Evolutionary conservation across 2,888 invertebrate species (phyloP).

Genomic region (Elysia crispata): DNA sequence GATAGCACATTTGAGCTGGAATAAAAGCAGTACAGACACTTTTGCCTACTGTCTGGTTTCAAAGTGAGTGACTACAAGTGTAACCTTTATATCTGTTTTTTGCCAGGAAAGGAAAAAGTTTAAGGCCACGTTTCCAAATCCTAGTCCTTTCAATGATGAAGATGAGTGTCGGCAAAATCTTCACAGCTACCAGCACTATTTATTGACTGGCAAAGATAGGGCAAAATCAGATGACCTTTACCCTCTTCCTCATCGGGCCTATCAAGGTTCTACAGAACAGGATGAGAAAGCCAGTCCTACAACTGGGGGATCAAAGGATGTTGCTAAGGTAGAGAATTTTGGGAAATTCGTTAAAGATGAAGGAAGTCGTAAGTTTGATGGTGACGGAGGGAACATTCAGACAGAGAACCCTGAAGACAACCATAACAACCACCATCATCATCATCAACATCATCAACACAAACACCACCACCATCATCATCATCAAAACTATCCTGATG

Average conservation of each 20-base stretch:
- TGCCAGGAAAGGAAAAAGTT: constrained; percentile 88
- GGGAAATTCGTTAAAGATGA: constrained; percentile 17
- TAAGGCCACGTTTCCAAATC: constrained; percentile 88
- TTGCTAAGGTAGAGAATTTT: too few relatives aligned
- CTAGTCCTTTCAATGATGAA: constrained; percentile 86
- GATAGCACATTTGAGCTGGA: too few relatives aligned
- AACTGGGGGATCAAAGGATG: too few relatives aligned
- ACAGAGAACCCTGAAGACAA: constrained; percentile 20
- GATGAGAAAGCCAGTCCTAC: too few relatives aligned
- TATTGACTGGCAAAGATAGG: constrained; percentile 59
- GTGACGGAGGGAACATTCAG: constrained; percentile 34
- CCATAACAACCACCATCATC: constrained; percentile 33
- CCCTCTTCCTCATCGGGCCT: constrained; percentile 69
- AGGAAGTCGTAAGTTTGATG: background rate
- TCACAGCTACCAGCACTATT: constrained; percentile 85
- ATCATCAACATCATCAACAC: constrained; percentile 48
- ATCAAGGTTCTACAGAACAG: constrained; percentile 45
- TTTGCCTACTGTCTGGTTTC: too few relatives aligned
- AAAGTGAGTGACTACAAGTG: too few relatives aligned
- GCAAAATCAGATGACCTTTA: constrained; percentile 58
- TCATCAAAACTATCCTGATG: too few relatives aligned
- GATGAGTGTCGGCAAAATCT: constrained; percentile 86
- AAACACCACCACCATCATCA: constrained; percentile 32
- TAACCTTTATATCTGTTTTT: too few relatives aligned
- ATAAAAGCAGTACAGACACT: too few relatives aligned